Evolutionary conservation across 2,888 invertebrate genomes (phyloP), one percentile per base, ranked within the genome.

Genomic region (Tetragonula carbonaria): DNA sequence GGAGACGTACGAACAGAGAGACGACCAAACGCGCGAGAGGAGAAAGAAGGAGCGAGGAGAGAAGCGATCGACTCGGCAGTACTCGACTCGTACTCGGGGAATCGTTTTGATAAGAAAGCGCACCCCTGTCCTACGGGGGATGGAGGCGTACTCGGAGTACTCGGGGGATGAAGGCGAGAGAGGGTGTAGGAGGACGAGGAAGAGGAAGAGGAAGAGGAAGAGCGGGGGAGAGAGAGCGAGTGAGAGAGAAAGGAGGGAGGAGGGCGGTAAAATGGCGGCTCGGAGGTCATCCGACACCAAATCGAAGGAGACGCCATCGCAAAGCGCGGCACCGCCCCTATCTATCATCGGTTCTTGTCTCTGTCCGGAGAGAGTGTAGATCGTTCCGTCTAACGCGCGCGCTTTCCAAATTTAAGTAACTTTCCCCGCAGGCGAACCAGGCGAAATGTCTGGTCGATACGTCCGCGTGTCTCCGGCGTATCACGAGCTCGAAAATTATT

Each of bases 281-380:
- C 89, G 89, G 91, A 90, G 91, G 94, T 91, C 92, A 94, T 91
- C 88, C 90, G 94, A 94, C 94, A 93, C 94, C 93, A 92, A 93
- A 94, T 94, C 94, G 94, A 94, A 94, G 94, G 92, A 94, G 94
- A 94, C 94, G 94, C 94, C 94, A 94, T 94, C 93, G 93, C 94
- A 91, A 93, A 91, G 90, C 92, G 90, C 92, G 92, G 92, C 92
- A 92, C 92, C 93, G 94, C 94, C 93, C 93, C 94, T 92, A 45
- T 45, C 92, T 92, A 92, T 93, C 92, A 93, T 91, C 88, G 87
- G 84, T 82, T 90, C 87, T 90, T 89, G 87, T 80, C 85, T 83
- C 81, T 63, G 77, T 70, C 45, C 8, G 11, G 81, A 75, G 81
- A 75, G 78, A 82, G 83, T 87, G 82, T 33, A 33, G 33, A 84